These are phyloP conservation scores for Atta cephalotes DNA, from an alignment of 1,140 invertebrate species.

Conservation along the genomic window DNA sequence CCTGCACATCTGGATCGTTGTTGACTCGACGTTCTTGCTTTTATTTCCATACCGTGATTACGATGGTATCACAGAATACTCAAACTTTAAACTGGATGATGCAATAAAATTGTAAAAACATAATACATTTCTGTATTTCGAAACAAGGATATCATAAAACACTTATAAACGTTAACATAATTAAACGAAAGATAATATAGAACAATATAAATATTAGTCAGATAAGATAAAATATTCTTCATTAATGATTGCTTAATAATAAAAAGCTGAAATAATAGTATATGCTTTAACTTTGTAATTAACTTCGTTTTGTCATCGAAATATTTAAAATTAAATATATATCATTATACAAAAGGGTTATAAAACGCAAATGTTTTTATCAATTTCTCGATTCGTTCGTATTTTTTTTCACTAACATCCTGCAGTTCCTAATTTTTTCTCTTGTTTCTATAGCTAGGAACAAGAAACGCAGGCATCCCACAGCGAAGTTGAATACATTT, in stretches of 20 bases:
- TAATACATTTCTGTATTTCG: background rate
- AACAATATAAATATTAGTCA: background rate
- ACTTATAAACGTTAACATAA: background rate
- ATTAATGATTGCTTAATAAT: background rate
- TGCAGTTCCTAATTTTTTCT: slow-evolving; percentile 20
- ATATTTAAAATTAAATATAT: background rate
- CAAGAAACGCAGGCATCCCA: slow-evolving; percentile 64
- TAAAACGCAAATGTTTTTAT: slow-evolving; percentile 21
- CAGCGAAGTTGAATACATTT: slow-evolving; percentile 59
- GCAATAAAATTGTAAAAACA: background rate
- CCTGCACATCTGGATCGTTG: slow-evolving; percentile 48
- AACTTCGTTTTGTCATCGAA: background rate
- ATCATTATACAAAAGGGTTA: background rate
- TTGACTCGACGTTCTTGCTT: slow-evolving; percentile 25
- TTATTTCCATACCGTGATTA: slow-evolving; percentile 34
- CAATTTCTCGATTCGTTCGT: slow-evolving; percentile 35
- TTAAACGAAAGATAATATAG: background rate
- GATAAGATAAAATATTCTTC: background rate
- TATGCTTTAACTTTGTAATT: background rate
- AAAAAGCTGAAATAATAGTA: background rate
- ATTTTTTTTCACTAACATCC: slow-evolving; percentile 52
- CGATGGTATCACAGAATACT: background rate
- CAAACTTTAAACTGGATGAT: background rate
- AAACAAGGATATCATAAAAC: background rate
- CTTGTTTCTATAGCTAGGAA: background rate